Percentiles rank a stretch among this genome's conserved stretches.
These are phyloP conservation scores for Mormoops blainvillei DNA, from an alignment of 2,113 vertebrate genomes.

Conservation along the genomic window DNA sequence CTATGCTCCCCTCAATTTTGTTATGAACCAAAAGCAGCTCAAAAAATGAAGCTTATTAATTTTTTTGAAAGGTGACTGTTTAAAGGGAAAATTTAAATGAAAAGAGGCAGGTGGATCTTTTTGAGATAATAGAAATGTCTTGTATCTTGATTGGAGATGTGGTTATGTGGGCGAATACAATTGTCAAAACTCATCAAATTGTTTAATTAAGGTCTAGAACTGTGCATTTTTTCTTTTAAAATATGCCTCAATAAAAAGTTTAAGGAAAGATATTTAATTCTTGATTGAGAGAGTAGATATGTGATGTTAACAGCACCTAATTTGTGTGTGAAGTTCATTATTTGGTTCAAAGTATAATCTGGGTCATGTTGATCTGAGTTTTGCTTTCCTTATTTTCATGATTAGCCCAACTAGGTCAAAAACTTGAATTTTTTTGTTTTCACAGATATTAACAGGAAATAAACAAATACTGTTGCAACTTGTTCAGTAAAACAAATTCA, in stretches of 20 bases:
- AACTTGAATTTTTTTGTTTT: neutral
- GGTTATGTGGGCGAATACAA: neutral
- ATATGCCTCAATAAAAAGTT: neutral
- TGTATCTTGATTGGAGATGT: neutral
- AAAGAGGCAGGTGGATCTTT: neutral
- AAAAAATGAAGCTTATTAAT: neutral
- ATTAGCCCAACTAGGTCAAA: neutral
- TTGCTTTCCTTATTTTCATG: neutral
- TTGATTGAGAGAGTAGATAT: neutral
- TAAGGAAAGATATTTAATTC: neutral
- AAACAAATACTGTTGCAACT: neutral
- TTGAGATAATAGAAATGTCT: neutral
- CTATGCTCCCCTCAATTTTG: neutral
- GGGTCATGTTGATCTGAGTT: too few species aligned
- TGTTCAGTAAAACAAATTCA: neutral
- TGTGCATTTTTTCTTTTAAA: neutral
- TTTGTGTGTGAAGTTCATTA: neutral
- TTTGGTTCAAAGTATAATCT: neutral
- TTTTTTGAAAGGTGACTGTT: neutral
- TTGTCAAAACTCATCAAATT: neutral
- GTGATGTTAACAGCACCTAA: neutral
- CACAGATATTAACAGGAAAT: neutral
- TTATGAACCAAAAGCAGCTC: neutral
- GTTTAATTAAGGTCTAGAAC: neutral
- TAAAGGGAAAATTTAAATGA: neutral